Base-by-base conservation (phyloP, 30 jellyfish, hydroid and myxozoan species). In the Aurelia aurita complex sp. Pacific region DNA sequence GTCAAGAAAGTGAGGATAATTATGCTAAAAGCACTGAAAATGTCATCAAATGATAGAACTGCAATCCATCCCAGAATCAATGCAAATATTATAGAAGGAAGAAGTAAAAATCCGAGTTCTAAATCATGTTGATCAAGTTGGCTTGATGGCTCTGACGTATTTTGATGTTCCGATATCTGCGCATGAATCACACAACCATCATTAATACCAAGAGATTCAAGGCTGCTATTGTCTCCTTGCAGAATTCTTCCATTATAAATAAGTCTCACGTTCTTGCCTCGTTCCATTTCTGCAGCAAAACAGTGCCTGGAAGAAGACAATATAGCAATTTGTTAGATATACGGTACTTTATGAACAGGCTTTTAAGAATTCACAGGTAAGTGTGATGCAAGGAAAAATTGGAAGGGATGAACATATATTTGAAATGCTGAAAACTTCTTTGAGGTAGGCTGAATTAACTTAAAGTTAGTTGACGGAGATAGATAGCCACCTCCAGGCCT, bases 221-320 rank as follows among this genome's bases (percentile, higher is more conserved):
- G 83, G 10, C 89, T 29, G 62, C 54, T 35, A 32, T 64, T 64
- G 38, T 89, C 97, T 10, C 87, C 92, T 33, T 69, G 93, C 38
- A 89, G 74, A 8, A 89, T 81, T 69, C 97, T 65, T 42, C 97
- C 97, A 80, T 87, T 77, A 85, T 77, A 89, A 5, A 89, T 81
- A 3, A 89, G 79, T 40, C 97, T 74, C 18, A 89, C 84, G 42
- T 71, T 74, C 51, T 80, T 81, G 18, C 92, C 97, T 67, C 74
- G 86, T 32, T 74, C 77, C 52, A 89, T 23, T 59, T 89, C 92
- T 12, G 76, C 53, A 9, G 68, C 67, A 74, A 79, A 89, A 46
- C 91, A 80, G 29, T 67, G 87, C 81, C 97, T 89, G 66, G 11
- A 75, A 75, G 5, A 15, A 11, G 67, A 29, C 0, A 72, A 32